A percentile compares a stretch with the other conserved stretches of the same genome.
Conservation (phyloP, 2,797 vertebrate species). For the Holocentrus rufus region DNA sequence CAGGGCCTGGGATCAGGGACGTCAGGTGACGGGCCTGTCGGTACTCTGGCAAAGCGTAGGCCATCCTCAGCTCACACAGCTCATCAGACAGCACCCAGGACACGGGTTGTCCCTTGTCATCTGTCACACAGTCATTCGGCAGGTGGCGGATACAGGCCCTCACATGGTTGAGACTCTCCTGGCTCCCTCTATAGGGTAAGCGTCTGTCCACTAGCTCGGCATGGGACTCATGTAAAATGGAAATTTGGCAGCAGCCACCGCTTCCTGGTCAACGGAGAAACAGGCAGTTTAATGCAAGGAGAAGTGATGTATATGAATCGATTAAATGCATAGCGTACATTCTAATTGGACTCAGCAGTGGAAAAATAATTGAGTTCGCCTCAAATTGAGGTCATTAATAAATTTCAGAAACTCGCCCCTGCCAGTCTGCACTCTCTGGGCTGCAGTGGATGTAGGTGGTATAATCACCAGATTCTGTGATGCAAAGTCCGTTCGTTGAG, state of each 20-base stretch:
- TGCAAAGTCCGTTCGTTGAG: conserved; percentile 8
- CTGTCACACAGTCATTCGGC: conserved; percentile 52
- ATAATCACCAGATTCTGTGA: conserved; percentile 15
- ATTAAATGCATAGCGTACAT: conserved; percentile 18
- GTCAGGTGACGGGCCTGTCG: conserved; percentile 21
- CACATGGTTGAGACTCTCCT: conserved; percentile 46
- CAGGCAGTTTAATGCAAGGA: conserved; percentile 12
- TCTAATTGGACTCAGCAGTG: conserved; percentile 2
- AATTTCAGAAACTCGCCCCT: conserved; percentile 16
- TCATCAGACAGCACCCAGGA: conserved; percentile 58
- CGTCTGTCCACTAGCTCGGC: conserved; percentile 38
- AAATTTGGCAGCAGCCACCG: conserved; percentile 25
- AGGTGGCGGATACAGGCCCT: conserved; percentile 52
- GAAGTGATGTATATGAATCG: conserved; percentile 29
- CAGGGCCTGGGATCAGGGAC: conserved; percentile 15
- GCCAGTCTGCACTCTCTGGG: background rate
- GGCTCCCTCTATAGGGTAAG: conserved; percentile 52
- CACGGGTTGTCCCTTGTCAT: conserved; percentile 34
- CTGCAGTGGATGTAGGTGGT: conserved; percentile 32
- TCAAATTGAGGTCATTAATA: conserved; percentile 15
- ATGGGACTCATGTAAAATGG: conserved; percentile 37
- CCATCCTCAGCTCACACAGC: conserved; percentile 52
- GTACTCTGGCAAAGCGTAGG: conserved; percentile 44
- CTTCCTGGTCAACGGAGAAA: conserved; percentile 27
- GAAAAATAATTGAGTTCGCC: conserved; percentile 16